Evolutionary conservation across 2,888 invertebrate species (phyloP), one percentile per base, ranked within the genome.

Genomic region (Girardia tigrina): DNA sequence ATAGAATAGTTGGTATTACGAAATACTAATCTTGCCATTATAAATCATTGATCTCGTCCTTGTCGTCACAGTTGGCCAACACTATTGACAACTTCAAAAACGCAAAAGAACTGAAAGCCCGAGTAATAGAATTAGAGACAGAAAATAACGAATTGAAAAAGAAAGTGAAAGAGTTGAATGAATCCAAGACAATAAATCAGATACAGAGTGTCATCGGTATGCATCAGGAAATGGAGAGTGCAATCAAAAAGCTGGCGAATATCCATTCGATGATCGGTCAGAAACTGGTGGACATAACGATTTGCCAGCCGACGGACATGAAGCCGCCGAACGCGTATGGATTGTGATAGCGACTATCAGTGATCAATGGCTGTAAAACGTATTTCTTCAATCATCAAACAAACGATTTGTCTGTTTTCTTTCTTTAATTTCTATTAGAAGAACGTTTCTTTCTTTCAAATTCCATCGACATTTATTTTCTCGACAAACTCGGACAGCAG

Each of bases 161-260:
- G 23, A 56, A 56, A 56, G n/a, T 56, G n/a, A 56, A 56, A 56
- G 56, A 56, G 56, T 56, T n/a, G 56, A 56, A 56, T 16, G 56
- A 56, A 56, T 56, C 56, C 4, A 56, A 56, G n/a, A 56, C 56
- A 56, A 20, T 56, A 20, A 56, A 23, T 56, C 56, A 56, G 23
- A 56, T 56, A 56, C 23, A n/a, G 23, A 4, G n/a, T n/a, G 6
- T 56, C 6, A 20, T 56, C 20, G n/a, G 8, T 6, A 2, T 56
- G n/a, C 56, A 56, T 56, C 56, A 56, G 23, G 20, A 56, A 56
- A 56, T 56, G 56, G 56, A 56, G 23, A 20, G 20, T 12, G 23
- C 56, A 6, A 56, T 56, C 4, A 56, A 56, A 56, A n/a, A 56
- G 23, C n/a, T 56, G n/a, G n/a, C 56, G 23, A 56, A 16, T 56